A percentile compares a stretch with the other conserved stretches of the same genome.
Conservation (phyloP, 2,113 vertebrate genomes). For the Anas platyrhynchos region DNA sequence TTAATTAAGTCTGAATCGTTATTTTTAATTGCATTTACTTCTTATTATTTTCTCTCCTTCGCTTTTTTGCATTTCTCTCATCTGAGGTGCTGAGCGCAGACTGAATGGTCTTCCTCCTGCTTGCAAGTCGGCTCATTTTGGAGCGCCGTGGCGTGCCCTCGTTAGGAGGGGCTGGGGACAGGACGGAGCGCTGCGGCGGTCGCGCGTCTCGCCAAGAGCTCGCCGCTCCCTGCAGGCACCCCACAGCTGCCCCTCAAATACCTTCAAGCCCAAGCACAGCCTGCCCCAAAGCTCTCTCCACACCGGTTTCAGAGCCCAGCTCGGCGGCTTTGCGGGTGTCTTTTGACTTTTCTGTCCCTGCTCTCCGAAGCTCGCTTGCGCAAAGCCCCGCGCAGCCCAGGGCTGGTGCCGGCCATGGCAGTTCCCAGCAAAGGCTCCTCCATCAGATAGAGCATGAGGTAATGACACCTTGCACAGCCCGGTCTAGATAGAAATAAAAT, state of each 20-base stretch:
- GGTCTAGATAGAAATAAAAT: constrained; percentile 68
- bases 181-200: neutral
- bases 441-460: constrained; percentile 11
- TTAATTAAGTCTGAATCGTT: constrained; percentile 68
- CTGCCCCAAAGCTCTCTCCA: neutral
- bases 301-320: neutral
- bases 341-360: neutral
- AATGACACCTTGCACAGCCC: constrained; percentile 59
- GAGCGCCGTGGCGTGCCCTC: neutral
- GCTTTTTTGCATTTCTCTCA: constrained; percentile 68
- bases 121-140: neutral
- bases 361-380: neutral
- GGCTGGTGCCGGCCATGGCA: neutral
- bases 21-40: constrained; percentile 61
- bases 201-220: neutral
- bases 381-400: neutral
- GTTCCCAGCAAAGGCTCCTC: neutral
- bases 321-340: neutral
- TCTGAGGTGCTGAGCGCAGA: neutral
- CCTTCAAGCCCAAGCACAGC: neutral
- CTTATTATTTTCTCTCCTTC: constrained; percentile 53
- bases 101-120: neutral
- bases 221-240: neutral
- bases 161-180: neutral
- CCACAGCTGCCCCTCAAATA: neutral